Percentiles rank a stretch among this genome's conserved stretches.
Conservation (phyloP, 2,113 vertebrate genomes). For the Gobio gobio region DNA sequence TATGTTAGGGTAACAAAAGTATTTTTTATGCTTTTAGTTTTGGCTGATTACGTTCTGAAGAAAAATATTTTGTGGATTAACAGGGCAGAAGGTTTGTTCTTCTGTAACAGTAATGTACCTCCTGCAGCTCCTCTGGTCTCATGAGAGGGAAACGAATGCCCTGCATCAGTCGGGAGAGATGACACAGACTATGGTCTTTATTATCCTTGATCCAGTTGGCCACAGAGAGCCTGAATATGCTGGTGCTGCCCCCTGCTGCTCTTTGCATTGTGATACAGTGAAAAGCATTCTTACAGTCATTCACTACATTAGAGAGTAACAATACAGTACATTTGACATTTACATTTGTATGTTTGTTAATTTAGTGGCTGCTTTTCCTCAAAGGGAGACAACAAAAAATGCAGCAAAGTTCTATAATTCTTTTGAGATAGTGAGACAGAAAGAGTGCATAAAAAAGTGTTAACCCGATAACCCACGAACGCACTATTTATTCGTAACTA, state of each 20-base stretch:
- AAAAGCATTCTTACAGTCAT: background rate
- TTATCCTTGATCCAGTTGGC: conserved; percentile 75
- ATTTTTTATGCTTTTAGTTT: no score
- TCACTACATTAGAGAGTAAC: background rate
- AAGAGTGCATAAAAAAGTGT: background rate
- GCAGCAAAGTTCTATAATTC: background rate
- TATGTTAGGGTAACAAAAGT: no score
- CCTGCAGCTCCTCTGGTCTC: conserved; percentile 76
- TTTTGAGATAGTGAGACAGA: background rate
- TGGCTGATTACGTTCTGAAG: background rate
- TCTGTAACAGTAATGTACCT: conserved; percentile 56
- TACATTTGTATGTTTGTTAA: background rate
- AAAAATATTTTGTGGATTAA: background rate
- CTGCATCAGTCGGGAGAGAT: conserved; percentile 68
- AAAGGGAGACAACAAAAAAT: background rate
- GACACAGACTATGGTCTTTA: conserved; percentile 59
- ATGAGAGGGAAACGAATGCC: conserved; percentile 79
- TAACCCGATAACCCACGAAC: background rate
- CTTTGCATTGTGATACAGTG: background rate
- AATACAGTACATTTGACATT: background rate
- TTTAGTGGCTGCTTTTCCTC: background rate
- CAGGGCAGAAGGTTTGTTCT: conserved; percentile 19
- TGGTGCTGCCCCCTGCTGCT: background rate
- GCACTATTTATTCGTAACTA: background rate
- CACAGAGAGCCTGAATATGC: conserved; percentile 45